These are phyloP conservation scores for Clistopyga incitator DNA, from an alignment of 2,888 invertebrate species.

Conservation along the genomic window DNA sequence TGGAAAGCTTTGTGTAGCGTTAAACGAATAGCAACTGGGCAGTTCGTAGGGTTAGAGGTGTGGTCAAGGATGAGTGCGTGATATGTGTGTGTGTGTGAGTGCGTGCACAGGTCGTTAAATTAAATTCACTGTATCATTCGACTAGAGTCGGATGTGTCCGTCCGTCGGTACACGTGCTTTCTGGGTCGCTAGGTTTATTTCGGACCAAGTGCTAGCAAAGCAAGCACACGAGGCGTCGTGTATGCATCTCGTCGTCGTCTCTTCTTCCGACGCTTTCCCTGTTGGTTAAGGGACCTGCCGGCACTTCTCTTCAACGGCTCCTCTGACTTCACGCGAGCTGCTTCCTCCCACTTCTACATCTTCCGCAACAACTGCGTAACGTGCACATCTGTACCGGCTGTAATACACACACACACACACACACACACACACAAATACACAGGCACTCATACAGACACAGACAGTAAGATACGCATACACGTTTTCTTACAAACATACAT, in stretches of 20 bases:
- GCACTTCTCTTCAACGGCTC: constrained; percentile 45
- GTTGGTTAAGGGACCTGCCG: constrained; percentile 28
- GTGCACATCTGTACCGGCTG: constrained; percentile 44
- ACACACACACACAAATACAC: not conserved
- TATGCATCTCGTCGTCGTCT: constrained; percentile 33
- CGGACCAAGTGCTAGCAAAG: constrained; percentile 63
- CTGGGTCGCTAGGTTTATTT: constrained; percentile 71
- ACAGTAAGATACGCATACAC: not conserved
- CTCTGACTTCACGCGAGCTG: constrained; percentile 49
- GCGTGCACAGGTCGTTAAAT: constrained; percentile 37
- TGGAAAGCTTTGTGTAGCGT: not conserved
- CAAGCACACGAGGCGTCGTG: constrained; percentile 41
- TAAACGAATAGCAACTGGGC: not conserved
- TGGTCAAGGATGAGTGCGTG: not conserved
- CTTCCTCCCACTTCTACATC: constrained; percentile 39
- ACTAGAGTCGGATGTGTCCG: constrained; percentile 33
- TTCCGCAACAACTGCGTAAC: constrained; percentile 52
- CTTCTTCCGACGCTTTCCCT: constrained; percentile 19
- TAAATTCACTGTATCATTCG: constrained; percentile 50
- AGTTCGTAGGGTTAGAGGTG: not conserved
- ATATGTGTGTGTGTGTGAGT: constrained; percentile 2
- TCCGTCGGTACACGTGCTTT: constrained; percentile 63
- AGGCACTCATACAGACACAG: not conserved
- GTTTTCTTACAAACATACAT: not conserved
- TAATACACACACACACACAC: not conserved